These are phyloP conservation scores for Mya arenaria DNA, from an alignment of 1,140 invertebrate species.

Conservation along the genomic window DNA sequence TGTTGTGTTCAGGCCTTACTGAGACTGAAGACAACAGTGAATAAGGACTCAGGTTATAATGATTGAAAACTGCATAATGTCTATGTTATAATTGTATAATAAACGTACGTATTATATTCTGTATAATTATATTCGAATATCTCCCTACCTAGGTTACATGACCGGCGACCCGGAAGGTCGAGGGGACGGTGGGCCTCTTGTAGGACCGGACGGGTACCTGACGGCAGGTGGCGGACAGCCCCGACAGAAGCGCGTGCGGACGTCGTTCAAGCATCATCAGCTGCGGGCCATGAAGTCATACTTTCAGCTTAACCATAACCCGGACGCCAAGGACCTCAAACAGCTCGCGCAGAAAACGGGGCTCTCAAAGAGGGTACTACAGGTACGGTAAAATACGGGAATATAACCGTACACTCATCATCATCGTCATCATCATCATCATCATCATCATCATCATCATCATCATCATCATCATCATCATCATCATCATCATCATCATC, in stretches of 20 bases:
- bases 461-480: slow-evolving; percentile 22
- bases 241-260: slow-evolving; percentile 94
- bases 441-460: slow-evolving; percentile 14
- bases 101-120: too few relatives aligned
- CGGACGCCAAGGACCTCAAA: slow-evolving; percentile 98
- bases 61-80: too few relatives aligned
- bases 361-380: slow-evolving; percentile 96
- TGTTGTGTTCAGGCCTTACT: too few relatives aligned
- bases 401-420: too few relatives aligned
- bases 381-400: too few relatives aligned
- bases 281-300: slow-evolving; percentile 98
- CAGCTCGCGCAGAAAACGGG: slow-evolving; percentile 98
- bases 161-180: slow-evolving; percentile 36
- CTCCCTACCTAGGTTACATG: slow-evolving; percentile 46
- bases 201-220: slow-evolving; percentile 51
- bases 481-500: slow-evolving; percentile 32
- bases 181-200: slow-evolving; percentile 3
- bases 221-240: slow-evolving; percentile 59
- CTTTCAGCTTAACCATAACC: slow-evolving; percentile 99
- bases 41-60: too few relatives aligned
- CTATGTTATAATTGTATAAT: too few relatives aligned
- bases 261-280: slow-evolving; percentile 98
- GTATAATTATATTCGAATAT: too few relatives aligned
- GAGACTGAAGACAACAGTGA: too few relatives aligned
- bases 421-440: slow-evolving; percentile 9